phyloP scores from a whole-genome alignment of 2,113 vertebrate species.

The Ornithorhynchus anatinus region DNA sequence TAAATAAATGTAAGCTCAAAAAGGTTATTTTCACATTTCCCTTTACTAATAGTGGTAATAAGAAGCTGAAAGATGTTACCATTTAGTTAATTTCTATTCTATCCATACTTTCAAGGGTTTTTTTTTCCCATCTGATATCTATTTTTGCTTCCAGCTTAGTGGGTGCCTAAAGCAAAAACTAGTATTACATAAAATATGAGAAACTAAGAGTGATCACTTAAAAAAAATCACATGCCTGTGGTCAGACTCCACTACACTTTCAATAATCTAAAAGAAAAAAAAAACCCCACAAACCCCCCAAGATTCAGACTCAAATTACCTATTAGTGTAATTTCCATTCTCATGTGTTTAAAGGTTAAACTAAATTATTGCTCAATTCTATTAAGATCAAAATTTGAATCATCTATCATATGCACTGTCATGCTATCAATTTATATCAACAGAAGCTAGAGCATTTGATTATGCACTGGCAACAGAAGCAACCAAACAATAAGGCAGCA shows the following conservation, averaged over 20 bases:
- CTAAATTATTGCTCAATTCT: background rate
- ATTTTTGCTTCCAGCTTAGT: conserved; percentile 1
- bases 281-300: background rate
- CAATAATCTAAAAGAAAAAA: too few relatives aligned
- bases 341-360: too few relatives aligned
- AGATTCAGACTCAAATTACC: background rate
- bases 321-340: background rate
- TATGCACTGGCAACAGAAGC: conserved; percentile 68
- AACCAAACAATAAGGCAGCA: conserved; percentile 66
- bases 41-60: too few relatives aligned
- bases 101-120: too few relatives aligned
- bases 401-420: conserved; percentile 5
- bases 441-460: conserved; percentile 38
- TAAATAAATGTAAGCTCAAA: too few relatives aligned
- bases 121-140: background rate
- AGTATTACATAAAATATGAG: background rate
- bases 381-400: background rate
- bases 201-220: background rate
- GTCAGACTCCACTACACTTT: too few relatives aligned
- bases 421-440: conserved; percentile 21
- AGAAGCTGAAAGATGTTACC: too few relatives aligned
- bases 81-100: too few relatives aligned
- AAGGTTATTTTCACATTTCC: too few relatives aligned
- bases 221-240: too few relatives aligned
- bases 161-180: background rate